Base-by-base conservation (phyloP, 2,797 vertebrate species). In the Vespertilio murinus region DNA sequence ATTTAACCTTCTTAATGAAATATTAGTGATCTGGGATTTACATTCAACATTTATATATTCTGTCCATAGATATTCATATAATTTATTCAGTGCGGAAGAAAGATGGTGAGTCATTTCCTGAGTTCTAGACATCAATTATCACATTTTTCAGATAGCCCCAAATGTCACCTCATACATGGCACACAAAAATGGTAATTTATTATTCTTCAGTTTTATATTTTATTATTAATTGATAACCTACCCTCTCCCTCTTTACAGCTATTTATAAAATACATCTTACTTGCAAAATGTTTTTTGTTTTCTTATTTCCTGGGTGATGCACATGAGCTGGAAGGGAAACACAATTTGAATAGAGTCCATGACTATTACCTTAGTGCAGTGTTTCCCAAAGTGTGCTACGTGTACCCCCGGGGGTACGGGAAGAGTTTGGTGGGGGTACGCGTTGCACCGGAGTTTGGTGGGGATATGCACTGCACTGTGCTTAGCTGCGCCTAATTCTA, bases 1-100 rank as follows among this genome's bases (percentile, higher is more conserved):
- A 94, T 89, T 92, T 96, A 94, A 96, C 88, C 90, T 93, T 95
- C 70, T 96, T 91, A 96, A 94, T 91, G 56, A 67, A 77, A 73
- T 88, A 93, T 93, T 84, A 92, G 79, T 86, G 83, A 91, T 92
- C 22, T 94, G 83, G 61, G 86, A 88, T 93, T 96, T 96, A 52
- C 17, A 94, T 79, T 79, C 75, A 94, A 77, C 23, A 65, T 83
- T 89, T 81, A 84, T 79, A 3, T 33, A 80, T 35, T 30, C 4
- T 11, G 83, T 86, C 81, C 65, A 42, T 70, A 22, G 9, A 75
- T 61, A 83, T 28, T 80, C 88, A 3, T 79, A 79, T 77, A 75
- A 80, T 89, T 67, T 81, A n/a, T 54, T 90, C 9, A 73, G 33
- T 45, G 2, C 42, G 61, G 16, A 28, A 56, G 22, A 80, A 77